phyloP scores from a whole-genome alignment of 2,888 invertebrate species.

The Lasioglossum zephyrum region DNA sequence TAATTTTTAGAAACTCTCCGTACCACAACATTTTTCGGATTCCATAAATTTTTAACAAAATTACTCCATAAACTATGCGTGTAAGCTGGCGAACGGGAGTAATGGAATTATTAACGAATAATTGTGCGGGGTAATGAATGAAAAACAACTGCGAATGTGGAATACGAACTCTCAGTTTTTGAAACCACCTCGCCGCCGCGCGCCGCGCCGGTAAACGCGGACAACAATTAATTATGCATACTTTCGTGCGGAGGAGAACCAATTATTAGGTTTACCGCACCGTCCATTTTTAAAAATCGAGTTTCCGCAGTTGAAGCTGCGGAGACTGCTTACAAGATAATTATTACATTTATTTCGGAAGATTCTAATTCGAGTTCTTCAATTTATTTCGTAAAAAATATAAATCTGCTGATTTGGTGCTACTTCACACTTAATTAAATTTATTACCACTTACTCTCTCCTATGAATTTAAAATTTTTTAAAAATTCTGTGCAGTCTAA shows the following conservation, averaged over 20 bases:
- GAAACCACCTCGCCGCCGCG: too few species aligned
- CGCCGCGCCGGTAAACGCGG: background rate
- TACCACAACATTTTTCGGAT: background rate
- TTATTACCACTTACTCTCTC: background rate
- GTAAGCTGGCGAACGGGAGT: background rate
- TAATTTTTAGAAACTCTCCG: background rate
- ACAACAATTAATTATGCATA: background rate
- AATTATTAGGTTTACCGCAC: background rate
- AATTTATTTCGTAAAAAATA: background rate
- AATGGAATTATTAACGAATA: slow-evolving; percentile 3
- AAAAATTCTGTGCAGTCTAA: background rate
- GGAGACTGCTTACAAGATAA: background rate
- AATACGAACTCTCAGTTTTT: background rate
- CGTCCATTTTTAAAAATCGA: background rate
- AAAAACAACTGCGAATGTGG: background rate
- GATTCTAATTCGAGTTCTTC: background rate
- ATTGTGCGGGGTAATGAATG: background rate
- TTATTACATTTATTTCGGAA: background rate
- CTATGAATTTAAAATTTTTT: background rate
- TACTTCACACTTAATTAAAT: background rate
- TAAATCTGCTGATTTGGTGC: background rate
- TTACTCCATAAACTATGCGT: background rate
- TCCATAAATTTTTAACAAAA: background rate
- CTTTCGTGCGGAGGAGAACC: background rate
- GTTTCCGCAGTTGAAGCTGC: background rate